Evolutionary conservation across 1,140 invertebrate genomes (phyloP), one percentile per base, ranked within the genome.

Genomic region (Drosophila saltans): DNA sequence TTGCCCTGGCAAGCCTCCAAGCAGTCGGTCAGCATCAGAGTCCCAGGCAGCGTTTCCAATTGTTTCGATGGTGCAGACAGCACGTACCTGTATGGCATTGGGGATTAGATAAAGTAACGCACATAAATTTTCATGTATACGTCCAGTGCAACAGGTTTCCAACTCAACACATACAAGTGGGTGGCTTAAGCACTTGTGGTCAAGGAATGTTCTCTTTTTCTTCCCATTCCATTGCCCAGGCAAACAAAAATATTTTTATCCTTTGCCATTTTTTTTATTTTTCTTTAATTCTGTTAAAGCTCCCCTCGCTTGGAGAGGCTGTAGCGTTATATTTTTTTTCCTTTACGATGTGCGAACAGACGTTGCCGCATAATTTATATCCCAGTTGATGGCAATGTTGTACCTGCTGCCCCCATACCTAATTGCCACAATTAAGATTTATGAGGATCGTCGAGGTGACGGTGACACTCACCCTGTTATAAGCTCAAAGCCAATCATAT

Each of bases 21-120:
- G 93, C 98, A 98, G 93, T 98, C 97, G 83, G 97, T 97, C 80
- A 98, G 94, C 96, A 98, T 97, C 71, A 98, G 94, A 48, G 97
- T 98, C 74, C 97, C 97, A 16, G 97, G 96, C 92, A 98, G 96
- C 69, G 97, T 96, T 93, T 98, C 97, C 67, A 98, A 94, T 82
- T 98, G 95, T 93, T 97, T 97, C 66, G 95, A 95, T 62, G 97
- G 97, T 63, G 97, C 96, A 61, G 97, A 97, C 93, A 97, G 97
- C 78, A 98, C 72, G 80, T 80, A 83, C 80, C 80, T 83, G 58
- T 39, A 70, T 69, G 60, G 80, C 59, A 43, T 71, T 82, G 58
- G 48, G 82, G 70, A 81, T 86, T 86, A 81, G 58, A 65, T 78
- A 86, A 81, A 85, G 76, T 81, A 70, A 77, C 65, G 67, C 81